A percentile compares a stretch with the other conserved stretches of the same genome.
These are phyloP conservation scores for Andrena cerasifolii DNA, from an alignment of 1,140 invertebrate genomes.

Conservation along the genomic window DNA sequence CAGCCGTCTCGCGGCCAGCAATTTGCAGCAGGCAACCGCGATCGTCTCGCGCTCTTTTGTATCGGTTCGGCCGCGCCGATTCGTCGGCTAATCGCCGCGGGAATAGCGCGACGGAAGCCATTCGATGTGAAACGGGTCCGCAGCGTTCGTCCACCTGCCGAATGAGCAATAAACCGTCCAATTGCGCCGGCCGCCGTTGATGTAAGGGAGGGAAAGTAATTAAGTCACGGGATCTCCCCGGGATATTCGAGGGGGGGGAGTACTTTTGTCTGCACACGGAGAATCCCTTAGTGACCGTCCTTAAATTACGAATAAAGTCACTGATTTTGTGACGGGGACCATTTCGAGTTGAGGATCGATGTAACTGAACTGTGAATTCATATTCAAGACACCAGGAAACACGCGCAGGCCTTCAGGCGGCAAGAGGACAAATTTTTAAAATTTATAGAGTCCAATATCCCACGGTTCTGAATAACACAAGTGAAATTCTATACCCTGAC, in stretches of 20 bases:
- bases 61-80: slow-evolving; percentile 44
- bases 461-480: too few relatives aligned
- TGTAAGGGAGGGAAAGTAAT: slow-evolving; percentile 74
- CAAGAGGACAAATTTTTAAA: too few relatives aligned
- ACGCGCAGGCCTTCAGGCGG: too few relatives aligned
- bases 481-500: too few relatives aligned
- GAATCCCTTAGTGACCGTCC: too few relatives aligned
- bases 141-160: slow-evolving; percentile 65
- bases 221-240: slow-evolving; percentile 75
- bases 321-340: too few relatives aligned
- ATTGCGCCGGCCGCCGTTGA: slow-evolving; percentile 69
- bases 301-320: too few relatives aligned
- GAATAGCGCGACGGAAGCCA: slow-evolving; percentile 43
- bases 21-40: slow-evolving; percentile 41
- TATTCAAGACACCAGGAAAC: too few relatives aligned
- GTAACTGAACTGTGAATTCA: too few relatives aligned
- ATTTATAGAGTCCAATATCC: too few relatives aligned
- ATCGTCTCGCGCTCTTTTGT: slow-evolving; percentile 28
- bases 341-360: too few relatives aligned
- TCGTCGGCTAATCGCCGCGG: slow-evolving; percentile 52
- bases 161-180: slow-evolving; percentile 69
- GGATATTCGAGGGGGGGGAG: slow-evolving; percentile 62
- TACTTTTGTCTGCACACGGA: background rate
- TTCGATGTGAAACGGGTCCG: background rate
- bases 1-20: slow-evolving; percentile 34